A percentile compares a stretch with the other conserved stretches of the same genome.
phyloP scores from a whole-genome alignment of 2,113 vertebrate genomes.

The Hemiscyllium ocellatum region DNA sequence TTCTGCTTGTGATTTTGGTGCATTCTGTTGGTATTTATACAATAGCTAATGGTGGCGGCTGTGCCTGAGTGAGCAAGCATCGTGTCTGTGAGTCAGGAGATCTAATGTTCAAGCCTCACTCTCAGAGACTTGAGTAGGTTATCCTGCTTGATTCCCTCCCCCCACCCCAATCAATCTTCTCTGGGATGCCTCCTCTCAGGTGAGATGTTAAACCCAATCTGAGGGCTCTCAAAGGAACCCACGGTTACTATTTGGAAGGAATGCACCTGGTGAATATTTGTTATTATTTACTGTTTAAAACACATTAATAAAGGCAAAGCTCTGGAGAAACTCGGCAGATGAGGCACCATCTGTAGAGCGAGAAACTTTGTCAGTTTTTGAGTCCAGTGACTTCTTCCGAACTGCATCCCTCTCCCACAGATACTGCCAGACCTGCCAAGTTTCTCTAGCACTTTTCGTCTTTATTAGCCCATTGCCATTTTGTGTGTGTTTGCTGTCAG shows the following conservation, averaged over 20 bases:
- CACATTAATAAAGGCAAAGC: background rate
- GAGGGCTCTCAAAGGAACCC: background rate
- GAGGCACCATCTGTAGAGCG: too few relatives aligned
- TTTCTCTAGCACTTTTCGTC: too few relatives aligned
- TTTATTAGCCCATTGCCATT: background rate
- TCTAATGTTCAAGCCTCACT: background rate
- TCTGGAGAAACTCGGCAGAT: too few relatives aligned
- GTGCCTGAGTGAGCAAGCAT: background rate
- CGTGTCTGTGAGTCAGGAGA: background rate
- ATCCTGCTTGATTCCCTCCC: background rate
- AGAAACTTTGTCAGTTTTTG: too few relatives aligned
- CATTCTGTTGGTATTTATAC: background rate
- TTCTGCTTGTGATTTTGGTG: background rate
- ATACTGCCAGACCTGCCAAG: too few relatives aligned
- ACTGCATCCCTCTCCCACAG: too few relatives aligned
- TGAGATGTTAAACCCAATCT: background rate
- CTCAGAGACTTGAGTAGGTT: background rate
- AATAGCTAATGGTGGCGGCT: background rate
- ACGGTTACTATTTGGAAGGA: background rate
- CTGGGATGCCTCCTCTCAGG: background rate
- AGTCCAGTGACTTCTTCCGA: too few relatives aligned
- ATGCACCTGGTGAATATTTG: background rate
- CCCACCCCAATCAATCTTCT: background rate
- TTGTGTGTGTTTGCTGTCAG: background rate
- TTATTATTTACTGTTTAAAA: background rate